Percentiles rank a stretch among this genome's conserved stretches.
Conservation (phyloP, 2,888 invertebrate species). For the Chaetogeoica ovagalla region DNA sequence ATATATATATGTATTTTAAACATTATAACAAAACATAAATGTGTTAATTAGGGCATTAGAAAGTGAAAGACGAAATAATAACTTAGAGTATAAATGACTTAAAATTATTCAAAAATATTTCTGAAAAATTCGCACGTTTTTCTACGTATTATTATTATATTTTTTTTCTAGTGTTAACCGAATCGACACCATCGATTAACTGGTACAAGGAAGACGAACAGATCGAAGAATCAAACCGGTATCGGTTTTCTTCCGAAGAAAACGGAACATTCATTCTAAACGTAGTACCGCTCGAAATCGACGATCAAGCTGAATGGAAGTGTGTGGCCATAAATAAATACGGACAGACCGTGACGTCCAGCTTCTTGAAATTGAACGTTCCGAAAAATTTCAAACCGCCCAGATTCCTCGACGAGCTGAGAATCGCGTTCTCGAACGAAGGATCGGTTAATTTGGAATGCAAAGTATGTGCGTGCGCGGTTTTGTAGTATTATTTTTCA, state of each 20-base stretch:
- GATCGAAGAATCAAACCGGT: constrained; percentile 70
- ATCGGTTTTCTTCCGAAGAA: constrained; percentile 70
- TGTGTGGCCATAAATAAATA: constrained; percentile 87
- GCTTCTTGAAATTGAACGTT: constrained; percentile 80
- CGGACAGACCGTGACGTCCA: constrained; percentile 85
- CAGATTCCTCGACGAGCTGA: constrained; percentile 79
- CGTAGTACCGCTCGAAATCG: constrained; percentile 74
- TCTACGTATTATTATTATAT: constrained; percentile 11
- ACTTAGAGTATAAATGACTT: too few relatives aligned
- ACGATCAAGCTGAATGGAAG: constrained; percentile 90
- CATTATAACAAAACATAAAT: too few relatives aligned
- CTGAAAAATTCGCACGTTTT: too few relatives aligned
- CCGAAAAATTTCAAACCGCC: constrained; percentile 89
- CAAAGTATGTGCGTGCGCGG: constrained; percentile 63
- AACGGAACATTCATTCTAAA: constrained; percentile 74
- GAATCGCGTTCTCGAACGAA: constrained; percentile 83
- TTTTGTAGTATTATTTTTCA: too few relatives aligned
- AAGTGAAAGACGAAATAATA: too few relatives aligned
- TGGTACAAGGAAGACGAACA: constrained; percentile 89
- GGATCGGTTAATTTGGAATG: constrained; percentile 90
- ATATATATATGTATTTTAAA: too few relatives aligned
- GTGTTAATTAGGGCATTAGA: too few relatives aligned
- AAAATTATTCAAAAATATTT: too few relatives aligned
- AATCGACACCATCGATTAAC: constrained; percentile 76
- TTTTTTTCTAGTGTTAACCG: constrained; percentile 69